Evolutionary conservation across 2,113 vertebrate genomes (phyloP).

Genomic region (Microcebus griseorufus): DNA sequence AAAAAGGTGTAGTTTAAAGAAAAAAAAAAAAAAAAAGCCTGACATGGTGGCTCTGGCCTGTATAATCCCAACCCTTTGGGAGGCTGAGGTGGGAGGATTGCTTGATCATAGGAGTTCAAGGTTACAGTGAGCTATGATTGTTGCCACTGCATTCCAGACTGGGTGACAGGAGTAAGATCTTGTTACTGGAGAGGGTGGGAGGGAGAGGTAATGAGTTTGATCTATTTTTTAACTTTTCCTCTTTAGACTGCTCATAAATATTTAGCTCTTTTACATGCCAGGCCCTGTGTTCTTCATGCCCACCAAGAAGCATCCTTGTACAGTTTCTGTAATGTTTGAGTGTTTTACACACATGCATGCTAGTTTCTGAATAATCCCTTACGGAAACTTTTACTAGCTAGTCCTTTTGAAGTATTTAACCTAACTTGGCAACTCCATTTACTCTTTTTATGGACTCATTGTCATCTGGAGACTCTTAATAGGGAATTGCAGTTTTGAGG

Average conservation of each 20-base stretch:
- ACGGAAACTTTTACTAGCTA: not conserved
- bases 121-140: too few relatives aligned
- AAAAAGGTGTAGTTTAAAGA: not conserved
- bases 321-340: not conserved
- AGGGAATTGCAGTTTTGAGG: slow-evolving; percentile 34
- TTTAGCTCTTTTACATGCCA: not conserved
- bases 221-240: not conserved
- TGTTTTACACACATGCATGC: not conserved
- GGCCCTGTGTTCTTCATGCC: not conserved
- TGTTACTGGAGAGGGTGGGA: too few relatives aligned
- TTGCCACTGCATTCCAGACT: too few relatives aligned
- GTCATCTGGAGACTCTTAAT: slow-evolving; percentile 18
- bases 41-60: too few relatives aligned
- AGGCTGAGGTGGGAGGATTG: too few relatives aligned
- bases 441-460: slow-evolving; percentile 34
- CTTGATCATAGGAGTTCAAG: too few relatives aligned
- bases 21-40: not conserved
- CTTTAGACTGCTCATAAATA: not conserved
- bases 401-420: slow-evolving; percentile 47
- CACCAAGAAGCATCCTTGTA: not conserved
- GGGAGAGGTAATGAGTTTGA: not conserved
- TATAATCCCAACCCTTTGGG: too few relatives aligned
- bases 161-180: too few relatives aligned
- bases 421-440: not conserved
- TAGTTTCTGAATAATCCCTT: not conserved